These are phyloP conservation scores for Tretioscincus oriximinensis DNA, from an alignment of 2,113 vertebrate genomes.

Conservation along the genomic window DNA sequence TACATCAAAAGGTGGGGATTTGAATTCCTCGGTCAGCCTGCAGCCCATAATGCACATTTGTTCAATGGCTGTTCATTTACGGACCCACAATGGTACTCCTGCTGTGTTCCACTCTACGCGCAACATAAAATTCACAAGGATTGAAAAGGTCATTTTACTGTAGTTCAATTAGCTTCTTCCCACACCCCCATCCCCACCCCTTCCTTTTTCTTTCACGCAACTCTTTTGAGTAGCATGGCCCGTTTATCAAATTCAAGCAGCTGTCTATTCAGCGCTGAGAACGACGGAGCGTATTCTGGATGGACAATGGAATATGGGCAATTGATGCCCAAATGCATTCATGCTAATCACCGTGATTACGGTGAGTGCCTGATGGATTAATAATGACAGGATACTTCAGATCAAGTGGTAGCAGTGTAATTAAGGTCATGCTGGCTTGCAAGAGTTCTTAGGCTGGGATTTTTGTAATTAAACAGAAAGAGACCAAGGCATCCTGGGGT, in stretches of 20 bases:
- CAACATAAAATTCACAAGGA: constrained; percentile 1
- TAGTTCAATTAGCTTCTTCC: constrained; percentile 35
- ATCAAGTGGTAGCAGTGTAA: constrained; percentile 23
- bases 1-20: background rate
- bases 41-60: background rate
- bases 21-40: background rate
- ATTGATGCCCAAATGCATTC: constrained; percentile 37
- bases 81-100: background rate
- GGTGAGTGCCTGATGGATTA: constrained; percentile 32
- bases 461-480: constrained; percentile 24
- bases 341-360: constrained; percentile 45
- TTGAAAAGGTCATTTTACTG: constrained; percentile 1
- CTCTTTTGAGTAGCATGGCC: background rate
- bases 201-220: constrained; percentile 13
- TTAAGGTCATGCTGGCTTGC: constrained; percentile 30
- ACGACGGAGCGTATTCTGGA: background rate
- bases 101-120: background rate
- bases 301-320: constrained; percentile 1
- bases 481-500: background rate
- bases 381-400: constrained; percentile 42
- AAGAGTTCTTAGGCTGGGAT: constrained; percentile 8
- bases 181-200: no score
- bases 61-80: background rate
- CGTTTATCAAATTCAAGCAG: background rate
- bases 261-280: background rate